Percentiles rank a stretch among this genome's conserved stretches.
phyloP scores from a whole-genome alignment of 2,113 vertebrate genomes.

The Thamnaconus septentrionalis region DNA sequence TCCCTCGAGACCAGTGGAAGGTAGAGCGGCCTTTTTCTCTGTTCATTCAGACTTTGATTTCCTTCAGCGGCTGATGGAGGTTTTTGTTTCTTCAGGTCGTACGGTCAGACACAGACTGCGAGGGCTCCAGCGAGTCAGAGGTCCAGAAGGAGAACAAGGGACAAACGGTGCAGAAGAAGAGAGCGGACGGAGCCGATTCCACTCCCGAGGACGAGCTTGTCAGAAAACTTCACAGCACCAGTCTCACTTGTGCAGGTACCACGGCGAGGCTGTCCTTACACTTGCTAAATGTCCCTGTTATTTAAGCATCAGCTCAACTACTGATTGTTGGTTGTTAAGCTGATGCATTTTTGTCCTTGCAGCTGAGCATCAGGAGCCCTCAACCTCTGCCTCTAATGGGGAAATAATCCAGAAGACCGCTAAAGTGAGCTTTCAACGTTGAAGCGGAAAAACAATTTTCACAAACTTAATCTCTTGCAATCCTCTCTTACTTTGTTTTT shows the following conservation, averaged over 20 bases:
- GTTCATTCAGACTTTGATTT: background rate
- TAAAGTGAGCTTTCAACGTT: slow-evolving; percentile 80
- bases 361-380: slow-evolving; percentile 18
- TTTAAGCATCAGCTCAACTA: too few species aligned
- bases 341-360: slow-evolving; percentile 14
- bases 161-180: slow-evolving; percentile 30
- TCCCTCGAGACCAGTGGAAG: slow-evolving; percentile 94
- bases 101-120: slow-evolving; percentile 81
- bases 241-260: slow-evolving; percentile 54
- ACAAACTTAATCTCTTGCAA: background rate
- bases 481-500: background rate
- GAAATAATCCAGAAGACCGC: slow-evolving; percentile 88
- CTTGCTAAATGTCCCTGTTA: too few species aligned
- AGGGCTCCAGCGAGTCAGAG: slow-evolving; percentile 74
- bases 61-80: background rate
- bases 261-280: background rate
- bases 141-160: slow-evolving; percentile 18
- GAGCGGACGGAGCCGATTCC: slow-evolving; percentile 75
- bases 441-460: background rate
- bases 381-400: slow-evolving; percentile 45
- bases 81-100: slow-evolving; percentile 76
- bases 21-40: slow-evolving; percentile 60
- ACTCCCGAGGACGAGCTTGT: slow-evolving; percentile 62
- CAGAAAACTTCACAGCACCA: slow-evolving; percentile 32
- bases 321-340: too few species aligned